Percentiles rank a stretch among this genome's conserved stretches.
Conservation (phyloP, 1,140 invertebrate genomes). For the Pseudomyrmex pallidus region DNA sequence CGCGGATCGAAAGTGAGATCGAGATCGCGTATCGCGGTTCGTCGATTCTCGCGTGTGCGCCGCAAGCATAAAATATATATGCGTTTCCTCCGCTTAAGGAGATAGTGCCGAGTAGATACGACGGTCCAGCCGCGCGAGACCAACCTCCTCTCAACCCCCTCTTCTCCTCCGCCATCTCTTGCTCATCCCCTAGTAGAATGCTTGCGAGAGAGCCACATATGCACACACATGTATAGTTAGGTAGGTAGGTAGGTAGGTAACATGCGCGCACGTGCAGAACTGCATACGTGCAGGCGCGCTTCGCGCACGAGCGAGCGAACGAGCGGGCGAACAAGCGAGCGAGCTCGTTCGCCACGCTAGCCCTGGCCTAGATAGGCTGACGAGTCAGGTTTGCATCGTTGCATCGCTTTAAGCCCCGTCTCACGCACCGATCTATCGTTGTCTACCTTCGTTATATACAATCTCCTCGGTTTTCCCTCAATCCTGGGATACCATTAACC, state of each 20-base stretch:
- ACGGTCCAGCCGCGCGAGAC: constrained; percentile 48
- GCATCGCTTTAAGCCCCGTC: constrained; percentile 69
- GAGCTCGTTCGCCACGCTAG: constrained; percentile 76
- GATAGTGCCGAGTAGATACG: constrained; percentile 48
- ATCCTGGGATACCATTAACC: too few species aligned
- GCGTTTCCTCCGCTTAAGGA: constrained; percentile 63
- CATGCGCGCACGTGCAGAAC: constrained; percentile 53
- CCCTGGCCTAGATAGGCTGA: constrained; percentile 81
- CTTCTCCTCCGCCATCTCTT: neutral
- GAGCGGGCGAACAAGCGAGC: constrained; percentile 40
- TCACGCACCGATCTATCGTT: constrained; percentile 61
- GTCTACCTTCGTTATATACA: constrained; percentile 40
- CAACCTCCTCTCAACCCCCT: neutral
- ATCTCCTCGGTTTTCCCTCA: neutral
- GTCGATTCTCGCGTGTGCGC: constrained; percentile 37
- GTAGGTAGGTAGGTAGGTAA: neutral
- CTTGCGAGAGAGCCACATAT: neutral
- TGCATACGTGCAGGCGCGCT: constrained; percentile 54
- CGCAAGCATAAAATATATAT: constrained; percentile 22
- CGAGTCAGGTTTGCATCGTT: constrained; percentile 72
- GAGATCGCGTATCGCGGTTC: constrained; percentile 47
- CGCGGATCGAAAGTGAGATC: constrained; percentile 71
- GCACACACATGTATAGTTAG: too few species aligned
- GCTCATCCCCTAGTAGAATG: neutral
- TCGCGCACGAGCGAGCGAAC: constrained; percentile 34